A percentile compares a stretch with the other conserved stretches of the same genome.
Evolutionary conservation across 2,888 invertebrate species (phyloP).

Genomic region (Plebejus anna): DNA sequence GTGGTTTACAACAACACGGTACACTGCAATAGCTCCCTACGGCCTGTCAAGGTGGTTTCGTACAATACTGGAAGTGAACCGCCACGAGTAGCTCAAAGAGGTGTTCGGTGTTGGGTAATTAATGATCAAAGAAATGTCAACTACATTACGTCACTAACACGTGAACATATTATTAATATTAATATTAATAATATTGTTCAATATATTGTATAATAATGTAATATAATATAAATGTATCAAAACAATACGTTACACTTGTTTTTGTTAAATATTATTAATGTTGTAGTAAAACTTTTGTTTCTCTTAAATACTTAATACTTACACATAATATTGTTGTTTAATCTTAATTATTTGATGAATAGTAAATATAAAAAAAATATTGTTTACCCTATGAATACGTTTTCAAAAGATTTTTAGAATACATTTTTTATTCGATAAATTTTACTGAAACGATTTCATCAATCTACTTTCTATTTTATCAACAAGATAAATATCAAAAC

Average conservation of each 20-base stretch:
- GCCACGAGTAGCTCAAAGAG: background rate
- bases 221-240: no score
- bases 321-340: no score
- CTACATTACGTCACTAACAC: background rate
- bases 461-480: background rate
- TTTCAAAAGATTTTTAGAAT: no score
- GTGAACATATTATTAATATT: background rate
- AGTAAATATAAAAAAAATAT: no score
- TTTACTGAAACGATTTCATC: no score
- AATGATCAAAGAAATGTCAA: background rate
- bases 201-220: background rate
- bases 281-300: no score
- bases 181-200: background rate
- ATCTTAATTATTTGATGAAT: no score
- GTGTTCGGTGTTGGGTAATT: background rate
- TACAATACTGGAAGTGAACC: background rate
- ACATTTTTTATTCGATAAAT: no score
- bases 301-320: no score
- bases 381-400: no score
- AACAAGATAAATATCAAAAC: background rate
- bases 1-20: background rate
- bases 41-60: background rate
- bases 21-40: background rate
- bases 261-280: no score
- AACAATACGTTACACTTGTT: no score